These are phyloP conservation scores for Phyllotreta cruciferae DNA, from an alignment of 2,888 invertebrate species.

Conservation along the genomic window DNA sequence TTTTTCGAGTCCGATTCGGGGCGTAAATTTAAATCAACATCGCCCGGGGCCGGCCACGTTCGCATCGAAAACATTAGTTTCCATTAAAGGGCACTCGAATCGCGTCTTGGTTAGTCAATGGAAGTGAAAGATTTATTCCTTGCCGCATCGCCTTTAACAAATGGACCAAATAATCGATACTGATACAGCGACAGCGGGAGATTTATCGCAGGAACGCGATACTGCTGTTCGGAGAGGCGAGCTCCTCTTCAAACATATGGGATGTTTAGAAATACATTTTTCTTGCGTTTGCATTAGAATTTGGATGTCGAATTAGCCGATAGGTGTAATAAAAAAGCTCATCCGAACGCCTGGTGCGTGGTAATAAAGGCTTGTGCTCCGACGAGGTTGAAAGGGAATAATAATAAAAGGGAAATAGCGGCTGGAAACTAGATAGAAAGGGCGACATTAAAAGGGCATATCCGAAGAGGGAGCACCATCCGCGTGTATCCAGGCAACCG, in stretches of 20 bases:
- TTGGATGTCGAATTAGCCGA: neutral
- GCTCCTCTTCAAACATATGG: slow-evolving; percentile 16
- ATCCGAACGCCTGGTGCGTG: no score
- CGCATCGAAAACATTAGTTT: slow-evolving; percentile 39
- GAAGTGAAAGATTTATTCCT: slow-evolving; percentile 57
- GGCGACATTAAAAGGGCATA: slow-evolving; percentile 28
- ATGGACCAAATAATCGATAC: slow-evolving; percentile 61
- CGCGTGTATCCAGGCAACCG: slow-evolving; percentile 53
- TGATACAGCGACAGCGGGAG: slow-evolving; percentile 56
- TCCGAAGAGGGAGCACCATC: slow-evolving; percentile 38
- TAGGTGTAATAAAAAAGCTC: no score
- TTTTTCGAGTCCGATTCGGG: neutral
- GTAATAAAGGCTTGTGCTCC: no score
- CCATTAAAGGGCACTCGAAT: slow-evolving; percentile 39
- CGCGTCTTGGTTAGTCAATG: slow-evolving; percentile 48
- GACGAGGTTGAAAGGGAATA: slow-evolving; percentile 7
- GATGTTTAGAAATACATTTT: neutral
- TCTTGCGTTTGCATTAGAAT: no score
- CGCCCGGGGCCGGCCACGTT: slow-evolving; percentile 23
- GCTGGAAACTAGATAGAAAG: slow-evolving; percentile 27
- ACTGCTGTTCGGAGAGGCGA: slow-evolving; percentile 13
- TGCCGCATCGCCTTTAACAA: slow-evolving; percentile 57
- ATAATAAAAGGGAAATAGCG: slow-evolving; percentile 14
- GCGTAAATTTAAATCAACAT: slow-evolving; percentile 30
- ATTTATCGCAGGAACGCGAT: slow-evolving; percentile 54